These are phyloP conservation scores for Microhierax caerulescens DNA, from an alignment of 2,797 vertebrate genomes.

Conservation along the genomic window DNA sequence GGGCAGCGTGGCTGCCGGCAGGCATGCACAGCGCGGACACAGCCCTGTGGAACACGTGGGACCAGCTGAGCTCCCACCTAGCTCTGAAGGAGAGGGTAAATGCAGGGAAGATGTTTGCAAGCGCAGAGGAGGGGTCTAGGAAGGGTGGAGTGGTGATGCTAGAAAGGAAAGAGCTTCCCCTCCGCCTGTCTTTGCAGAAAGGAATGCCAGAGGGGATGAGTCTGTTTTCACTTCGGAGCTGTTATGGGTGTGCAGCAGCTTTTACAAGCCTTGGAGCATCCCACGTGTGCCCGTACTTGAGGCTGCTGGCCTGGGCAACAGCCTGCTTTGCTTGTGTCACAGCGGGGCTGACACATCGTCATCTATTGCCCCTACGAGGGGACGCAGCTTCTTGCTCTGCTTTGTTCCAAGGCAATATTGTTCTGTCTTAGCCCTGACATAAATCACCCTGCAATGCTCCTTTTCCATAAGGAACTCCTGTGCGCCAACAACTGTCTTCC, in stretches of 20 bases:
- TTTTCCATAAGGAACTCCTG: neutral
- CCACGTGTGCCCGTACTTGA: neutral
- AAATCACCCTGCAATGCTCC: neutral
- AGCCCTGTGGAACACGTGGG: rapidly evolving
- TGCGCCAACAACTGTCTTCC: neutral
- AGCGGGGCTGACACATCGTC: neutral
- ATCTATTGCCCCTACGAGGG: neutral
- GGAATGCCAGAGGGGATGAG: neutral
- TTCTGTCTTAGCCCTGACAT: neutral
- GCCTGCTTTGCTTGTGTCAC: neutral
- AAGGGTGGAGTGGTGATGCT: neutral
- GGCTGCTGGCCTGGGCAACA: neutral
- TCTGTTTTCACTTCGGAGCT: neutral
- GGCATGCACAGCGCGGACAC: neutral
- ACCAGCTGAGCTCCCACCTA: neutral
- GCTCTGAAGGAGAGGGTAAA: neutral
- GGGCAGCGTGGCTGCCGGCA: neutral
- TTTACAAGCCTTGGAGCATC: neutral
- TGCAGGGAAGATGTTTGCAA: neutral
- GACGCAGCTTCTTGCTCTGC: neutral
- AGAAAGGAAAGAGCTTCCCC: neutral
- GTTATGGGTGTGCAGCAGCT: neutral
- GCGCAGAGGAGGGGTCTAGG: neutral
- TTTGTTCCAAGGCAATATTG: neutral
- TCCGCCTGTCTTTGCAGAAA: neutral